Percentiles rank a stretch among this genome's conserved stretches.
Evolutionary conservation across 1,140 invertebrate genomes (phyloP).

Genomic region (Nasonia giraulti): DNA sequence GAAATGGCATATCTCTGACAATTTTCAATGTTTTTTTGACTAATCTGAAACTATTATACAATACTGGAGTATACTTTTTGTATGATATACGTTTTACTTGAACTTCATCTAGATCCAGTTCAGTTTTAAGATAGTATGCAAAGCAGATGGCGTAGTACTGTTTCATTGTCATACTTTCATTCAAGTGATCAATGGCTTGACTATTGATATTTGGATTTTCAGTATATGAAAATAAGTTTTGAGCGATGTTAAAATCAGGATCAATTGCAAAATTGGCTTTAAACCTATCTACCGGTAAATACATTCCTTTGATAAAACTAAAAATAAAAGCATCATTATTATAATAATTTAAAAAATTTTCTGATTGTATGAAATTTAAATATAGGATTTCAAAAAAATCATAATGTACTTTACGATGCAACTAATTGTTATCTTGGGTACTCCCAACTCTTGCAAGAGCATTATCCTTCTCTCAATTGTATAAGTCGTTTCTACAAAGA

Average conservation of each 20-base stretch:
- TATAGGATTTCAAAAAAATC: background rate
- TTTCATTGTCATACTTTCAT: constrained; percentile 61
- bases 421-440: background rate
- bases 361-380: background rate
- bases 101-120: constrained; percentile 70
- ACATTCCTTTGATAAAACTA: constrained; percentile 48
- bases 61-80: constrained; percentile 57
- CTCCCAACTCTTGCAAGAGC: constrained; percentile 47
- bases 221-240: constrained; percentile 69
- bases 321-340: constrained; percentile 46
- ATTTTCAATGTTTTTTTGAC: constrained; percentile 70
- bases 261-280: constrained; percentile 59
- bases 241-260: constrained; percentile 69
- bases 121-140: constrained; percentile 67
- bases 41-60: constrained; percentile 71
- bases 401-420: constrained; percentile 20
- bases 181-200: constrained; percentile 64
- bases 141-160: constrained; percentile 66
- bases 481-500: background rate
- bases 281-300: constrained; percentile 51
- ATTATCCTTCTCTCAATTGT: constrained; percentile 43
- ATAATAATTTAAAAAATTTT: background rate
- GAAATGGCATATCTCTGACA: constrained; percentile 72
- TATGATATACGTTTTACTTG: constrained; percentile 66
- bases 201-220: constrained; percentile 60